Base-by-base conservation (phyloP, 2,797 vertebrate species). In the Protosalanx chinensis region DNA sequence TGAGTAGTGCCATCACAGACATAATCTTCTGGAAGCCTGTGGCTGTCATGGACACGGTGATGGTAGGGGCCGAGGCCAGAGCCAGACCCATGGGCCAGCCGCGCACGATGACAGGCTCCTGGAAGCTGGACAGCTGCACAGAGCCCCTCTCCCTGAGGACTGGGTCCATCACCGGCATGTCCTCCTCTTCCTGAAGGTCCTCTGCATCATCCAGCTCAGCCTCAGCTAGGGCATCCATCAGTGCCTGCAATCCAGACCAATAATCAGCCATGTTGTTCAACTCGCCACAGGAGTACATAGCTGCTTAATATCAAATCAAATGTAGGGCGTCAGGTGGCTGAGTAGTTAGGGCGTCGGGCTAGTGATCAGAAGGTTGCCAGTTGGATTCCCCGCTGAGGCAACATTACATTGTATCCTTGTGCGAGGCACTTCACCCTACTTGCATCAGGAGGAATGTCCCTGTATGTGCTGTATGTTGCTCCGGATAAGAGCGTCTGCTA, bases 11-110 rank as follows among this genome's bases (percentile, higher is more conserved):
- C 70, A 94, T 91, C 69, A 94, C 85, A 4, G 92, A 93, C 76
- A 92, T 80, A 68, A 92, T 90, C 81, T 93, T 92, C 78, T 94
- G 93, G 63, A 94, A 92, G 35, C 93, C 90, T 0, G n/a, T 75
- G 3, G 81, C 78, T 0, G 91, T 89, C 18, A 86, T 68, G 15
- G 89, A 90, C 62, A 93, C 72, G 0, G 88, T 87, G 1, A 95
- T 86, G 64, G 86, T 83, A 0, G 94, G 91, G 0, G 93, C 90
- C 0, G 92, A 93, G 70, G 94, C 93, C 77, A 98, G 89, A 23
- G 92, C 95, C 15, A 98, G 92, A 2, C 95, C 94, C 75, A 98
- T 88, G 20, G 95, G 96, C 96, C 96, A 98, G 35, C 92, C 81
- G 20, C 85, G 89, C 73, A 93, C 87, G 0, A 87, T 3, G 72